These are phyloP conservation scores for Aphrocallistes beatrix DNA, from an alignment of 37 sponge, comb jelly and placozoan genomes.

Conservation along the genomic window DNA sequence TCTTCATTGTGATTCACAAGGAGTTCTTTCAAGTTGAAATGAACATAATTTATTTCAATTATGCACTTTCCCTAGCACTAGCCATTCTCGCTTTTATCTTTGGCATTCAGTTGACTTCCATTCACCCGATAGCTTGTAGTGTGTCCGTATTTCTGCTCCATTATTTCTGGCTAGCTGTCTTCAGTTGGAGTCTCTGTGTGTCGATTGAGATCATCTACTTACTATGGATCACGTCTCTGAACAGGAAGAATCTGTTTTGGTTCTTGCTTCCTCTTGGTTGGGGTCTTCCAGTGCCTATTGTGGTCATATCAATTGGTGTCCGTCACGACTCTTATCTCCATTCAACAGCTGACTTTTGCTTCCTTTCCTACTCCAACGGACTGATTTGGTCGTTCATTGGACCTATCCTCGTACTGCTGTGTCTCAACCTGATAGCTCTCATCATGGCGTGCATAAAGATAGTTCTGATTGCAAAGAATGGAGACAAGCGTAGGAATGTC, in stretches of 20 bases:
- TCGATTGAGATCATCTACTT: background rate
- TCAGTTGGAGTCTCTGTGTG: background rate
- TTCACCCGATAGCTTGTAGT: background rate
- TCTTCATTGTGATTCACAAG: background rate
- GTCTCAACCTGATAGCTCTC: no score
- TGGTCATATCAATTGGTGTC: background rate
- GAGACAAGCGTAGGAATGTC: no score
- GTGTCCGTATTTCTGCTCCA: background rate
- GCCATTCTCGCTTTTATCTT: background rate
- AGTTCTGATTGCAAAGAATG: no score
- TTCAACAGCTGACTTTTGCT: no score
- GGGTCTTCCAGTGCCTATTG: background rate
- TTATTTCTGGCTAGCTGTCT: background rate
- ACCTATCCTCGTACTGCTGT: no score
- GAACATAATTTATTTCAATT: background rate
- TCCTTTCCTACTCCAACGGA: no score
- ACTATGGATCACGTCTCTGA: background rate
- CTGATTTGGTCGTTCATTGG: no score
- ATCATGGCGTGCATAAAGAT: no score
- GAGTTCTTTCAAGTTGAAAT: background rate
- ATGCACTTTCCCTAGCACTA: background rate
- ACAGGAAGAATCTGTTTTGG: background rate
- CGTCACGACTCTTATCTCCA: background rate
- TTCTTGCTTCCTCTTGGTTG: background rate
- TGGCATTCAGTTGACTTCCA: background rate